phyloP scores from a whole-genome alignment of 2,113 vertebrate genomes.

The Otis tarda region DNA sequence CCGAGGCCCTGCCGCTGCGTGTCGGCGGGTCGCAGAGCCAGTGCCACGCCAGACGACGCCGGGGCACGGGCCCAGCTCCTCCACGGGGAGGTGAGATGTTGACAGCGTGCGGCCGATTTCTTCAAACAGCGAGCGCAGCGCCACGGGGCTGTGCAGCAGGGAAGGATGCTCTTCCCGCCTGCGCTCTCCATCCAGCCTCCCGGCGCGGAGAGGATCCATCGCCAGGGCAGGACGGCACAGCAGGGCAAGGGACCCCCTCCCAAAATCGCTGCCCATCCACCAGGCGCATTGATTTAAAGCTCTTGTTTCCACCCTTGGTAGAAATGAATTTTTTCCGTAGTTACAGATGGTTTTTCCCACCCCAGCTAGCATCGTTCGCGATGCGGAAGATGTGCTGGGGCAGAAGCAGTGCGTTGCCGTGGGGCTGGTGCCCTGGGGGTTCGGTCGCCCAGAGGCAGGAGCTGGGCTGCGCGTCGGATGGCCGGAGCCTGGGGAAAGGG shows the following conservation, averaged over 20 bases:
- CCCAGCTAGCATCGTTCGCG: rapidly evolving
- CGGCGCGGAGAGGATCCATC: background rate
- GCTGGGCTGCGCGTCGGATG: background rate
- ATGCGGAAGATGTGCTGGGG: background rate
- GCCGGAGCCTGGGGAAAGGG: background rate
- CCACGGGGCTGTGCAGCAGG: background rate
- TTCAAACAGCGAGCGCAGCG: background rate
- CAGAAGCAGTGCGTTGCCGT: background rate
- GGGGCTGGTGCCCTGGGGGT: background rate
- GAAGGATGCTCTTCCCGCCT: background rate
- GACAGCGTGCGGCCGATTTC: background rate
- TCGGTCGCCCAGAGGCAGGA: background rate
- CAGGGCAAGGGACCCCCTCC: no score
- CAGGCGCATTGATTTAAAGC: background rate
- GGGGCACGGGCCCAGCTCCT: background rate
- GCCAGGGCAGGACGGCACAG: background rate
- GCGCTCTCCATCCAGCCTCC: background rate
- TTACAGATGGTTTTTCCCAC: background rate
- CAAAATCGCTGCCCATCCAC: background rate
- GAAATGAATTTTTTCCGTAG: background rate
- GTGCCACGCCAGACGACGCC: rapidly evolving
- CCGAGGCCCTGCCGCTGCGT: background rate
- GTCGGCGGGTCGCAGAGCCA: rapidly evolving
- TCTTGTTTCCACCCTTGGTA: background rate
- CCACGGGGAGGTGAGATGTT: rapidly evolving